These are phyloP conservation scores for Sphyrna mokarran DNA, from an alignment of 2,113 vertebrate species.

Conservation along the genomic window DNA sequence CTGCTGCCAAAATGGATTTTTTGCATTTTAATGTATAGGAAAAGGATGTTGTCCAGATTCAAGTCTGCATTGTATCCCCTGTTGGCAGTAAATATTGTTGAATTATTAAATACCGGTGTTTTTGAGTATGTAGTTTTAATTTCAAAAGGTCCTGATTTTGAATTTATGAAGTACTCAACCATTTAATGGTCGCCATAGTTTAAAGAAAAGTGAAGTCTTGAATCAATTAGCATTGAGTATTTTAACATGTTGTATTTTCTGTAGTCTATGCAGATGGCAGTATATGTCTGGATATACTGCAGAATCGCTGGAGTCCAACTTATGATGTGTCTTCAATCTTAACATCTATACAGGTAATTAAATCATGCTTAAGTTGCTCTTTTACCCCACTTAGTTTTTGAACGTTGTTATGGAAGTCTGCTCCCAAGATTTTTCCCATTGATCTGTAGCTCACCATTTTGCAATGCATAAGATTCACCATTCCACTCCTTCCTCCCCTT, in stretches of 20 bases:
- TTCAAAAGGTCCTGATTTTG: neutral
- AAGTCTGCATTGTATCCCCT: neutral
- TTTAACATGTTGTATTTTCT: constrained; percentile 38
- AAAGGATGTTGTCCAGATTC: neutral
- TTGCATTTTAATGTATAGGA: neutral
- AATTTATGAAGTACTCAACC: neutral
- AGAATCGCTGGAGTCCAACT: constrained; percentile 98
- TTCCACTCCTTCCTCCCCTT: neutral
- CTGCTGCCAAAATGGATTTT: constrained; percentile 14
- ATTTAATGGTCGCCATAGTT: neutral
- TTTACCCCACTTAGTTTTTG: neutral
- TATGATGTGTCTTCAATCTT: constrained; percentile 98
- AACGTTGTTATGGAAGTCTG: neutral
- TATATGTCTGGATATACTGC: constrained; percentile 99
- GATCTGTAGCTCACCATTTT: neutral
- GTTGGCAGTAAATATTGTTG: neutral
- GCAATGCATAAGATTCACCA: neutral
- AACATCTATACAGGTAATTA: constrained; percentile 95
- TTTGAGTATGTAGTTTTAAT: neutral
- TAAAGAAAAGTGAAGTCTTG: neutral
- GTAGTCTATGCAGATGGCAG: constrained; percentile 96
- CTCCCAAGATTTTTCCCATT: no score
- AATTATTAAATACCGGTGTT: neutral
- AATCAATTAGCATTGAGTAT: neutral
- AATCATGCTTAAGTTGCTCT: neutral